Conservation (phyloP, 2,888 invertebrate genomes). For the Phymatocera aterrima region DNA sequence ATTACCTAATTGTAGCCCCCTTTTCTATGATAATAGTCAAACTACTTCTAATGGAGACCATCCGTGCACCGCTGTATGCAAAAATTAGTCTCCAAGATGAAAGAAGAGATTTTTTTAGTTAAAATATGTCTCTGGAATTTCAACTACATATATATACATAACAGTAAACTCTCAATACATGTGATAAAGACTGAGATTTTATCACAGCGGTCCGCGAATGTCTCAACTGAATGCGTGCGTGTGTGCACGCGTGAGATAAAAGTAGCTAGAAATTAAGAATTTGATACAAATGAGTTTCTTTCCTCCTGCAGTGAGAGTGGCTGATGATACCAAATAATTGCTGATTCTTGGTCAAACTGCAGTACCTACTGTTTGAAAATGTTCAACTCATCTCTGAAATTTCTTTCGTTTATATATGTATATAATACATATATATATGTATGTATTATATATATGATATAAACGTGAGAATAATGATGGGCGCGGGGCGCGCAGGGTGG, state of each 20-base stretch:
- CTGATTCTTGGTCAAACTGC: not conserved
- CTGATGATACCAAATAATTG: not conserved
- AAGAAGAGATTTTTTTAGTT: not conserved
- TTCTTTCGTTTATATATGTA: not conserved
- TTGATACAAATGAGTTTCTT: not conserved
- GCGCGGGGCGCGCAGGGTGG: conserved; percentile 32
- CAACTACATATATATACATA: too few species aligned
- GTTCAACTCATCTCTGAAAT: not conserved
- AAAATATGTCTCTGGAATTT: not conserved
- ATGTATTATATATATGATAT: not conserved
- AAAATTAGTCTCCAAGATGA: not conserved
- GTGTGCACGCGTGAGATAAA: not conserved
- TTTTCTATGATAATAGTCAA: not conserved
- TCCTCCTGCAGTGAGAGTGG: not conserved
- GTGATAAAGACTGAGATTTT: not conserved
- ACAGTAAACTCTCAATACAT: too few species aligned
- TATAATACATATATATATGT: not conserved
- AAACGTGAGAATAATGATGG: not conserved
- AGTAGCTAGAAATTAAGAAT: conserved; percentile 7
- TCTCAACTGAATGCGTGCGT: not conserved
- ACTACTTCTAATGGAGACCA: not conserved
- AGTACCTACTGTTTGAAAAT: not conserved
- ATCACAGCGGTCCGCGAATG: not conserved
- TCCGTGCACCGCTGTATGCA: not conserved
- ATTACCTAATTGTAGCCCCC: not conserved